phyloP scores from a whole-genome alignment of 2,797 vertebrate genomes.

The Denticeps clupeoides region DNA sequence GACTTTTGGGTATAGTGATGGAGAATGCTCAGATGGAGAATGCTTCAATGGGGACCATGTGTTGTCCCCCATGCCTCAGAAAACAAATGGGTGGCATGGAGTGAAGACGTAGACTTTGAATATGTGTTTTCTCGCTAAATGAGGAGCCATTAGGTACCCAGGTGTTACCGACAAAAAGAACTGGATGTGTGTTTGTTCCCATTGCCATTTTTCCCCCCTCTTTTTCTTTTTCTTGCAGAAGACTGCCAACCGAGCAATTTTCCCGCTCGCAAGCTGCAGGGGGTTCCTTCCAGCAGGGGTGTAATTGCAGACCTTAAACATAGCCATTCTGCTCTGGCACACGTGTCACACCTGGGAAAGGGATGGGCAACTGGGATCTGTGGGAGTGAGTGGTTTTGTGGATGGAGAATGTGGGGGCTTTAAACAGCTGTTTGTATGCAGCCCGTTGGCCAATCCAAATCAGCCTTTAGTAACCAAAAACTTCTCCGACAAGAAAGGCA shows the following conservation, averaged over 20 bases:
- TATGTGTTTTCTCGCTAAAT: slow-evolving; percentile 52
- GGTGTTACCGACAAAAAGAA: slow-evolving; percentile 57
- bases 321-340: slow-evolving; percentile 43
- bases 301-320: slow-evolving; percentile 56
- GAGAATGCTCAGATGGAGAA: no score
- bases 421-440: no score
- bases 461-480: no score
- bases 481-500: no score
- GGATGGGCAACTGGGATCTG: no score
- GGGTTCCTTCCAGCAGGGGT: slow-evolving; percentile 18
- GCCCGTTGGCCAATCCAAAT: no score
- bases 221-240: slow-evolving; percentile 3
- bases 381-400: slow-evolving; percentile 10
- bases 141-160: slow-evolving; percentile 55
- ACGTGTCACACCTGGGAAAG: no score
- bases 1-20: no score
- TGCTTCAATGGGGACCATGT: no score
- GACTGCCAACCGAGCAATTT: slow-evolving; percentile 48
- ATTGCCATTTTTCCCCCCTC: no score
- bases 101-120: neutral
- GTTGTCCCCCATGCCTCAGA: slow-evolving; percentile 26
- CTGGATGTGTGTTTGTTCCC: neutral
- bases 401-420: slow-evolving; percentile 25
- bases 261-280: slow-evolving; percentile 42
- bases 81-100: slow-evolving; percentile 32